These are phyloP conservation scores for Pangasius larnaudii DNA, from an alignment of 2,797 vertebrate genomes.

Conservation along the genomic window DNA sequence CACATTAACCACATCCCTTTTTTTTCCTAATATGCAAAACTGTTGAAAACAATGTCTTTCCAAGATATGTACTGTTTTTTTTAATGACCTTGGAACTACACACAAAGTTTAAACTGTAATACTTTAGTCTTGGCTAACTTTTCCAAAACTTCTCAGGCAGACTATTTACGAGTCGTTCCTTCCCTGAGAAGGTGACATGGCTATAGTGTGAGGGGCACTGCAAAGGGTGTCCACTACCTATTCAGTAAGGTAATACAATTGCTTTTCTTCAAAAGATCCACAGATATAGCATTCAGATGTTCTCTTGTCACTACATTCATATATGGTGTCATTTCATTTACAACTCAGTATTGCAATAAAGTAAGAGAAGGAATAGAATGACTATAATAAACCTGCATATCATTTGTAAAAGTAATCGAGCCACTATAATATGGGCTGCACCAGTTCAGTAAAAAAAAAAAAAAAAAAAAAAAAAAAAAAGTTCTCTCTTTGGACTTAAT, in stretches of 20 bases:
- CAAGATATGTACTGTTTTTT: not conserved
- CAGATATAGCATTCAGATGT: not conserved
- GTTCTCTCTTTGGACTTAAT: conserved; percentile 11
- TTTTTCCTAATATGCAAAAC: not conserved
- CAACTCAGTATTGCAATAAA: conserved; percentile 3
- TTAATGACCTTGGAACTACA: not conserved
- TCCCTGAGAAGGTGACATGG: not conserved
- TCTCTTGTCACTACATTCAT: not conserved
- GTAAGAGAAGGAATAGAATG: not conserved
- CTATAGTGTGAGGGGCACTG: not conserved
- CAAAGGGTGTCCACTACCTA: not conserved
- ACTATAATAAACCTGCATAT: conserved; percentile 5
- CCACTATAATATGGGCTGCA: not conserved
- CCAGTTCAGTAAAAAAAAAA: not conserved
- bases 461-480: conserved; percentile 8
- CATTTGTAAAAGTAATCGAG: not conserved
- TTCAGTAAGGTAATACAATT: conserved; percentile 16
- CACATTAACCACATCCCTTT: not conserved
- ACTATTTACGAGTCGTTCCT: not conserved
- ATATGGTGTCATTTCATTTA: conserved; percentile 13
- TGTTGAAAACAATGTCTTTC: not conserved
- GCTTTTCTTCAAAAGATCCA: conserved; percentile 6
- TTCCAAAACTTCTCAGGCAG: not conserved
- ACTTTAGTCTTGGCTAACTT: not conserved
- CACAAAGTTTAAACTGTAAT: not conserved